phyloP scores from a whole-genome alignment of 2,113 vertebrate genomes.

The Anarrhichthys ocellatus region DNA sequence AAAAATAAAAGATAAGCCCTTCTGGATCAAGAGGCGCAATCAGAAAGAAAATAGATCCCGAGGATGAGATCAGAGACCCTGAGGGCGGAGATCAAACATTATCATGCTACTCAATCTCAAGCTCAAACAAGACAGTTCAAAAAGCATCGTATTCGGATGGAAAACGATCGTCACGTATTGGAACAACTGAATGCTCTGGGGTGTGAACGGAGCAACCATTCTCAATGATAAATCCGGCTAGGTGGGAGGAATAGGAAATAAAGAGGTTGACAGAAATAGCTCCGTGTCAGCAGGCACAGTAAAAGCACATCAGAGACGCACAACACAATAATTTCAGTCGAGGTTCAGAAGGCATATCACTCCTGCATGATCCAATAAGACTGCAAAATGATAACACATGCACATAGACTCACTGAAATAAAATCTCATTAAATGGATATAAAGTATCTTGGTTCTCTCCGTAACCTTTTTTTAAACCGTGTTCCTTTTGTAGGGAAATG shows the following conservation, averaged over 20 bases:
- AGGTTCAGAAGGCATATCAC: conserved; percentile 25
- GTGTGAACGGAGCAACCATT: conserved; percentile 67
- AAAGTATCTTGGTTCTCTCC: conserved; percentile 5
- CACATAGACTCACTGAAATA: not conserved
- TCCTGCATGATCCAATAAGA: conserved; percentile 38
- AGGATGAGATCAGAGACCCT: conserved; percentile 43
- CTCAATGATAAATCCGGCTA: conserved; percentile 56
- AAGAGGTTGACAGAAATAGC: conserved; percentile 59
- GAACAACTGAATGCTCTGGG: conserved; percentile 50
- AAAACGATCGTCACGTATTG: conserved; percentile 56
- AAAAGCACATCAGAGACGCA: conserved; percentile 41
- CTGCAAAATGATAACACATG: conserved; percentile 30
- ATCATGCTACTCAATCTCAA: conserved; percentile 68
- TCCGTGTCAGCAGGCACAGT: conserved; percentile 41
- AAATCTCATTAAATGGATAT: conserved; percentile 9
- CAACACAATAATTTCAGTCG: conserved; percentile 30
- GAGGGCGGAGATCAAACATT: conserved; percentile 54
- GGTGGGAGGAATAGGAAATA: conserved; percentile 45
- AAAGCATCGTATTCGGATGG: conserved; percentile 42
- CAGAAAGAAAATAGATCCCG: conserved; percentile 49
- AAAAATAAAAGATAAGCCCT: conserved; percentile 53
- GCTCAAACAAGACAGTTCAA: conserved; percentile 63
- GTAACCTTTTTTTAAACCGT: not conserved
- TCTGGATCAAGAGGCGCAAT: conserved; percentile 45
- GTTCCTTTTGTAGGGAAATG: conserved; percentile 24